A percentile compares a stretch with the other conserved stretches of the same genome.
These are phyloP conservation scores for Oncorhynchus masou DNA, from an alignment of 2,113 vertebrate genomes.

Conservation along the genomic window DNA sequence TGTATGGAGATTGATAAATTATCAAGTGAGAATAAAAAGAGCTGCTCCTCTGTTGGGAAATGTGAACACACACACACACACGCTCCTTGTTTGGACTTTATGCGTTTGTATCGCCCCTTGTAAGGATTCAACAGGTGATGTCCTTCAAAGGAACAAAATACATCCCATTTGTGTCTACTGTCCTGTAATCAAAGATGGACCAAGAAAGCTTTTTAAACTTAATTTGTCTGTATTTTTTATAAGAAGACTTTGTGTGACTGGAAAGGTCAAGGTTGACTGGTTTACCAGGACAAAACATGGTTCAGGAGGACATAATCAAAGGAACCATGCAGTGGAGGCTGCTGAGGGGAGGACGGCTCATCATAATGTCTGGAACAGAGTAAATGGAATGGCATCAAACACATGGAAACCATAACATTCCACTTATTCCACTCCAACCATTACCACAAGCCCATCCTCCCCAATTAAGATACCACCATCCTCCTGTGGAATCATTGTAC, in stretches of 20 bases:
- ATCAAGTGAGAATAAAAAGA: not conserved
- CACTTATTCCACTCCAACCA: too few species aligned
- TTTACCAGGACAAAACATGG: not conserved
- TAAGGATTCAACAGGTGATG: not conserved
- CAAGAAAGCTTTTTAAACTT: not conserved
- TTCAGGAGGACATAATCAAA: too few species aligned
- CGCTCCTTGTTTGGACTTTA: not conserved
- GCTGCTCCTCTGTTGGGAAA: constrained; percentile 27
- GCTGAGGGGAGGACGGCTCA: too few species aligned
- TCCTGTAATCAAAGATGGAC: not conserved
- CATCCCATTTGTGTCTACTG: not conserved
- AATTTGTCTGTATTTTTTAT: not conserved
- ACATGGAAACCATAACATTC: not conserved
- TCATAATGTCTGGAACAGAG: too few species aligned
- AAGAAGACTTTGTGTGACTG: constrained; percentile 1
- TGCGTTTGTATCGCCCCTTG: not conserved
- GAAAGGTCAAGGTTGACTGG: not conserved
- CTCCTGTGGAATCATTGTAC: constrained; percentile 26
- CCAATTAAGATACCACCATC: too few species aligned
- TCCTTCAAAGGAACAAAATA: not conserved
- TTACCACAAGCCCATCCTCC: too few species aligned
- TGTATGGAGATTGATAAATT: not conserved
- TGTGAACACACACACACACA: constrained; percentile 4
- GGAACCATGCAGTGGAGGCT: too few species aligned
- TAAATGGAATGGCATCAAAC: too few species aligned